Evolutionary conservation across 2,797 vertebrate genomes (phyloP), one percentile per base, ranked within the genome.

Genomic region (Discoglossus pictus): DNA sequence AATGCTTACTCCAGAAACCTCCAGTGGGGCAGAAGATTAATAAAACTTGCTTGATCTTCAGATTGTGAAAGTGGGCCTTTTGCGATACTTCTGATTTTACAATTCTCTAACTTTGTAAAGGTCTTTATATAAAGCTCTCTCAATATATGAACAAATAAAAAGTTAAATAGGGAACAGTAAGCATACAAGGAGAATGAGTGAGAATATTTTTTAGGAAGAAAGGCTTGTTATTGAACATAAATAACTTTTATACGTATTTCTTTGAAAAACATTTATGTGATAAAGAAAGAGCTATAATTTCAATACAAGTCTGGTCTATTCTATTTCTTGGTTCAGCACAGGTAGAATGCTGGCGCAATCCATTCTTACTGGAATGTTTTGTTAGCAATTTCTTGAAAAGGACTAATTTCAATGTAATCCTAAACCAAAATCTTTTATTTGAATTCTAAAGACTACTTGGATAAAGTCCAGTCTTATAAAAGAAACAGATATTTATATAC

Each of bases 191-290:
- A n/a, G n/a, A n/a, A n/a, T n/a, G 17, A 25, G 11, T 40, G 61
- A 16, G 24, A 9, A 17, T 4, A 13, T 25, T 17, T 25, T 59
- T 21, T 59, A 17, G 11, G 46, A 46, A 8, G 27, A 31, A 31
- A 31, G 27, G n/a, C n/a, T n/a, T n/a, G n/a, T n/a, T n/a, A n/a
- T 13, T 34, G 6, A 50, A 35, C 59, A 52, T 21, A 23, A 10
- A 36, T 17, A 52, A 21, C 24, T 27, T 51, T 21, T 50, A 8
- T 21, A 60, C 4, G 17, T 16, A 40, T 68, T 67, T 42, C 65
- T 18, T 42, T 31, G 39, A 43, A 50, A 51, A 3, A 46, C 27
- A 59, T 36, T 40, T 31, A 40, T 15, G 11, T 24, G 13, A 21
- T 11, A 2, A 6, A 40, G 24, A 68, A 68, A 61, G 60, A 39